Evolutionary conservation across 2,113 vertebrate genomes (phyloP), one percentile per base, ranked within the genome.

Genomic region (Cyanoliseus patagonus): DNA sequence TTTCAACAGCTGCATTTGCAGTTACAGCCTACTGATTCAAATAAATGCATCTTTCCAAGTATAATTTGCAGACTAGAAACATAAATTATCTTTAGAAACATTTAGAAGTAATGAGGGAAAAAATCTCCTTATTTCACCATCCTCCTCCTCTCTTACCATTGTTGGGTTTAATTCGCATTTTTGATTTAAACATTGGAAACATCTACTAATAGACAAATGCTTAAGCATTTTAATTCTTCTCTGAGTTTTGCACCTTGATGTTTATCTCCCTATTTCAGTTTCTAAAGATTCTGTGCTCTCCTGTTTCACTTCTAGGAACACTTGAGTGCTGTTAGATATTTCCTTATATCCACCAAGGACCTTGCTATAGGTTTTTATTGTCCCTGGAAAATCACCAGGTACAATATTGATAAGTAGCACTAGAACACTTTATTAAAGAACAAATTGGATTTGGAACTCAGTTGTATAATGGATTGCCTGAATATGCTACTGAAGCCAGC

Each of bases 1-100:
- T 92, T 72, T 87, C 95, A 88, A 62, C 97, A 97, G 97, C 97
- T 96, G 97, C 95, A 69, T 94, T 91, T 95, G 75, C 64, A 94
- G 81, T 94, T 95, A 92, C 53, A 88, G 72, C 78, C 93, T 88
- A 90, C 72, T 90, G 94, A 96, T 88, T 90, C 82, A 94, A 96
- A 5, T 95, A 86, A 88, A 20, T 55, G 35, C 59, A 92, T 77
- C 85, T 95, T 91, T 95, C 85, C 69, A 87, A 95, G 63, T 83
- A 72, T 72, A 77, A 83, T 91, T 92, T 94, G 63, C 83, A 67
- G 92, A 51, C 59, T 88, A 91, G 74, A 91, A 89, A 86, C 25
- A 95, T 96, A 95, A 94, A 94, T 94, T 89, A 85, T 94, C 70
- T 94, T 92, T 70, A 89, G 81, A 94, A 95, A 82, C 30, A 55